These are phyloP conservation scores for Polietes domitor DNA, from an alignment of 2,888 invertebrate species.

Conservation along the genomic window DNA sequence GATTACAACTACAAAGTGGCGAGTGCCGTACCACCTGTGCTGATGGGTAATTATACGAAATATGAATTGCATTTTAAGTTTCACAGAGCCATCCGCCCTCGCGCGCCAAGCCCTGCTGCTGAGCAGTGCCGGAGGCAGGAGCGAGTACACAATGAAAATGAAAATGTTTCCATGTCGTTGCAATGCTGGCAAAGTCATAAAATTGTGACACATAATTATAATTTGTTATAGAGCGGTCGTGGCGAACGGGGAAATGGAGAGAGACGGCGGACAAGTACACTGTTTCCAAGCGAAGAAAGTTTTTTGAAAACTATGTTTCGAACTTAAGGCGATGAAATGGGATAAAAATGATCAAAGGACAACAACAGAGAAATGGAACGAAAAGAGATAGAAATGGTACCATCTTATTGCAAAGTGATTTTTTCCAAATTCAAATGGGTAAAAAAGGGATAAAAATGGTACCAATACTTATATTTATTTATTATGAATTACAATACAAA, in stretches of 20 bases:
- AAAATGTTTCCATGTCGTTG: not conserved
- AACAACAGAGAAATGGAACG: too few species aligned
- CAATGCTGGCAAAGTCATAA: slow-evolving; percentile 7
- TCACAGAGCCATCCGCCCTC: too few species aligned
- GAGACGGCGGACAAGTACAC: not conserved
- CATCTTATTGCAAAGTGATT: too few species aligned
- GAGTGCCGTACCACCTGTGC: slow-evolving; percentile 91
- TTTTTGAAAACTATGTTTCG: too few species aligned
- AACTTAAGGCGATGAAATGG: too few species aligned
- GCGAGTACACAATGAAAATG: slow-evolving; percentile 11
- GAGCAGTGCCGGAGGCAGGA: not conserved
- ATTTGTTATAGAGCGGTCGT: not conserved
- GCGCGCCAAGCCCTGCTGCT: not conserved
- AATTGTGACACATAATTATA: slow-evolving; percentile 35
- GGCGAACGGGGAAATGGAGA: not conserved
- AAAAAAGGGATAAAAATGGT: too few species aligned
- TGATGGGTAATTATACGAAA: slow-evolving; percentile 82
- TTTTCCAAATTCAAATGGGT: too few species aligned
- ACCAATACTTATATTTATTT: too few species aligned
- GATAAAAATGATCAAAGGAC: too few species aligned
- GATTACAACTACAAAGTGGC: slow-evolving; percentile 90
- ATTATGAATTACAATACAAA: too few species aligned
- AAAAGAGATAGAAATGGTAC: too few species aligned
- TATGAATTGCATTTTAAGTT: slow-evolving; percentile 41
- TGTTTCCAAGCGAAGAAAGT: not conserved